Evolutionary conservation across 2,888 invertebrate species (phyloP).

Genomic region (Ornithoptera alexandrae): DNA sequence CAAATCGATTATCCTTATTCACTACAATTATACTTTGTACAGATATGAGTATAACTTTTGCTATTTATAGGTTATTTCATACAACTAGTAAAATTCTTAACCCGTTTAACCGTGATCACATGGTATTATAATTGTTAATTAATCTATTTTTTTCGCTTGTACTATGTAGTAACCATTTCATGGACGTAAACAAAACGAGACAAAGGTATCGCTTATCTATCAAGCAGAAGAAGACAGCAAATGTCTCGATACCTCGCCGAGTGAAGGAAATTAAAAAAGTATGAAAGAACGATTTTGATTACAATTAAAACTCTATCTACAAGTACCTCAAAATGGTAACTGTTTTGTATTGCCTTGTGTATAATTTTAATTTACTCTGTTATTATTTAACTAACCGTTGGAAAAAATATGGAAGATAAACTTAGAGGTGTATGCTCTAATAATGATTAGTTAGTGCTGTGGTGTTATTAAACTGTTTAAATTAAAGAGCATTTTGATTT

Average conservation of each 20-base stretch:
- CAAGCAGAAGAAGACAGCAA: slow-evolving; percentile 52
- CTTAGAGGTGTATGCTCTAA: too few species aligned
- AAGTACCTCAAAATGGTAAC: slow-evolving; percentile 20
- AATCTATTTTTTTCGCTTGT: slow-evolving; percentile 49
- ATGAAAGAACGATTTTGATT: slow-evolving; percentile 30
- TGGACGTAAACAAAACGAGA: slow-evolving; percentile 72
- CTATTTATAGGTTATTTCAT: too few species aligned
- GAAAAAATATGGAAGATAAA: too few species aligned
- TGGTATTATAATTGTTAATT: slow-evolving; percentile 17
- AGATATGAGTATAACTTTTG: too few species aligned
- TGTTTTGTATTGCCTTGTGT: slow-evolving; percentile 9
- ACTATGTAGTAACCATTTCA: slow-evolving; percentile 62
- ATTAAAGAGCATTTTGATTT: too few species aligned
- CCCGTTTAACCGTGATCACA: too few species aligned
- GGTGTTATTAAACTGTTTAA: too few species aligned
- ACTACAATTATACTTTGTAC: slow-evolving; percentile 8
- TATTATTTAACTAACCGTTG: background rate
- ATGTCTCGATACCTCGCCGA: slow-evolving; percentile 43
- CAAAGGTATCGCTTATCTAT: slow-evolving; percentile 55
- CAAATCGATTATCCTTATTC: slow-evolving; percentile 39
- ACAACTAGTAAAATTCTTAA: too few species aligned
- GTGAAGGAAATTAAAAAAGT: slow-evolving; percentile 38
- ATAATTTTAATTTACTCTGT: slow-evolving; percentile 6
- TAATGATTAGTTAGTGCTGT: too few species aligned
- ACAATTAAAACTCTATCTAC: slow-evolving; percentile 22